These are phyloP conservation scores for Cacatua alba DNA, from an alignment of 2,113 vertebrate species.

Conservation along the genomic window DNA sequence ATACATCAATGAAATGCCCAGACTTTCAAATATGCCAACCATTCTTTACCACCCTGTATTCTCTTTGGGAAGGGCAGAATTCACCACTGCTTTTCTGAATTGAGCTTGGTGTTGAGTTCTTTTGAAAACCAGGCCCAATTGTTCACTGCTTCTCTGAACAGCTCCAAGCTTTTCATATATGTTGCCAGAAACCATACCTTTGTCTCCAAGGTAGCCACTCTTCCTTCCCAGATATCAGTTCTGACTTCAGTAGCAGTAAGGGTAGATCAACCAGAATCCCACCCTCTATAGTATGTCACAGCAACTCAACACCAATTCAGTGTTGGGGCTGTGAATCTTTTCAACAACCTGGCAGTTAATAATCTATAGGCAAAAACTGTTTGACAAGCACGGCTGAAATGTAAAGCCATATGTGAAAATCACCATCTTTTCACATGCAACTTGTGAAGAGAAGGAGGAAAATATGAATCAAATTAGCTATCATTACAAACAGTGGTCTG, in stretches of 20 bases:
- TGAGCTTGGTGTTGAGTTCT: background rate
- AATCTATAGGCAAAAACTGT: slow-evolving; percentile 25
- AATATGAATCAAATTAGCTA: slow-evolving; percentile 70
- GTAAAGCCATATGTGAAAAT: slow-evolving; percentile 45
- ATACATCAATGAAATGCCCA: background rate
- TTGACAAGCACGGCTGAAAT: slow-evolving; percentile 35
- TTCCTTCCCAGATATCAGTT: background rate
- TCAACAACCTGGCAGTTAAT: slow-evolving; percentile 8
- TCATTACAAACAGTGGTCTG: slow-evolving; percentile 58
- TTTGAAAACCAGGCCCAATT: background rate
- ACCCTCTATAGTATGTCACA: background rate
- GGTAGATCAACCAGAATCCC: background rate
- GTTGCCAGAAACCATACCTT: background rate
- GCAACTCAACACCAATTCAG: slow-evolving; percentile 21
- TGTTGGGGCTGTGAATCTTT: background rate
- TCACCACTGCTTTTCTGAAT: background rate
- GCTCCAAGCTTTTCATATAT: background rate
- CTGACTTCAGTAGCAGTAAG: slow-evolving; percentile 13
- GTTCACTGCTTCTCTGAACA: background rate
- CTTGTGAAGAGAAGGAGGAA: slow-evolving; percentile 46
- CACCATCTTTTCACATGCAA: slow-evolving; percentile 36
- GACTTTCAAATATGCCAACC: background rate
- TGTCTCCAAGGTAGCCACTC: background rate
- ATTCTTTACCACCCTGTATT: background rate
- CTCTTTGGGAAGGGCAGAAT: background rate